Base-by-base conservation (phyloP, 2,113 vertebrate species). In the Centrocercus urophasianus region DNA sequence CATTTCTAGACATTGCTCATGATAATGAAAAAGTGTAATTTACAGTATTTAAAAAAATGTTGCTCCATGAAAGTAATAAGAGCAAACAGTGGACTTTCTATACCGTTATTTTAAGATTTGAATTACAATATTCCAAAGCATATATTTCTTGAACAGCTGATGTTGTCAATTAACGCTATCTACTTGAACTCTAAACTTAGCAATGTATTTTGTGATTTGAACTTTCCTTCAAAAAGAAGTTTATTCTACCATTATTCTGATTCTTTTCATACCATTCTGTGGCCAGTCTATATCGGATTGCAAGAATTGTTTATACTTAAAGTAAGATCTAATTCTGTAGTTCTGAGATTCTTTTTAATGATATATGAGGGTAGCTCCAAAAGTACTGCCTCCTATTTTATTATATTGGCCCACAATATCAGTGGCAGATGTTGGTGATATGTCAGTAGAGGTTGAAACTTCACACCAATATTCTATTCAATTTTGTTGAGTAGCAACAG, bases 241-340 rank as follows among this genome's bases (percentile, higher is more conserved):
- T 83, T 25, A 6, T 56, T 50, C 36, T 60, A 14, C 6, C 7
- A 1, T 59, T 66, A 5, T 6, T 61, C 27, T 73, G 16, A 28
- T 12, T 60, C 7, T 30, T 69, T 32, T 48, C 34, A 2, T 30
- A 3, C 43, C 71, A 13, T 24, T 11, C 21, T 30, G 5, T 50
- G 60, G 30, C 9, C 15, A 13, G 3, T 50, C n/a, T 65, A 0
- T 16, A 3, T 1, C 11, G 9, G 16, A 13, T 8, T 77, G 21
- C 32, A 72, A 45, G 52, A 60, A 13, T 3, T 52, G 70, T 66
- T 32, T 63, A 11, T 13, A 61, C 13, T 14, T 90, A 34, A 34
- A 59, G 42, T 15, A 40, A 19, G 6, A 12, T 56, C 54, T 16
- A 78, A 34, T 40, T 75, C 17, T 82, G 8, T 11, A 47, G 16